phyloP scores from a whole-genome alignment of 2,797 vertebrate species.

The Urocyon cinereoargenteus region DNA sequence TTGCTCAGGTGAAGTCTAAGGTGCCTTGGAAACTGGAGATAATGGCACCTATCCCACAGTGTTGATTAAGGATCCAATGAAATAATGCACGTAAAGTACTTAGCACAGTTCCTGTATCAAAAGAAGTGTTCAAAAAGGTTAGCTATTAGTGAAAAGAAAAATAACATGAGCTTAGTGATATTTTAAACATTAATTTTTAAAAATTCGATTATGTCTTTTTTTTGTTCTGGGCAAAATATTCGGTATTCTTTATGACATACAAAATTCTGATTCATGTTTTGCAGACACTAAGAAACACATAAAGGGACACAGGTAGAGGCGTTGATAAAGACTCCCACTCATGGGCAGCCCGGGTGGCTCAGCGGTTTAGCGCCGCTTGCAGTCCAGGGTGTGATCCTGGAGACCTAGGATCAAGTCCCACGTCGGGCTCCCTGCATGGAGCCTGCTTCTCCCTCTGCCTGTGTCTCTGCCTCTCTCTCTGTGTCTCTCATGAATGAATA shows the following conservation, averaged over 20 bases:
- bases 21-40: constrained; percentile 47
- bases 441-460: too few species aligned
- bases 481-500: too few species aligned
- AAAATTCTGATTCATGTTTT: constrained; percentile 39
- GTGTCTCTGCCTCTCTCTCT: too few species aligned
- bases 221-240: not conserved
- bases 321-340: not conserved
- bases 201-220: constrained; percentile 4
- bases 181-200: not conserved
- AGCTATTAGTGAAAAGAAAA: constrained; percentile 33
- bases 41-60: not conserved
- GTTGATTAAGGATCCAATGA: not conserved
- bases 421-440: too few species aligned
- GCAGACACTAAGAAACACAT: not conserved
- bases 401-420: too few species aligned
- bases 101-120: not conserved
- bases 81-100: not conserved
- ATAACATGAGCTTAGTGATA: not conserved
- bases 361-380: too few species aligned
- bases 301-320: not conserved
- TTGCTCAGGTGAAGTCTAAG: constrained; percentile 60
- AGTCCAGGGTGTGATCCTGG: too few species aligned
- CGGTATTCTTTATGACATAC: constrained; percentile 4
- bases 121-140: constrained; percentile 19
- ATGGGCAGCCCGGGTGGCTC: too few species aligned